A percentile compares a stretch with the other conserved stretches of the same genome.
Evolutionary conservation across 2,113 vertebrate genomes (phyloP).

Genomic region (Chrysochloris asiatica): DNA sequence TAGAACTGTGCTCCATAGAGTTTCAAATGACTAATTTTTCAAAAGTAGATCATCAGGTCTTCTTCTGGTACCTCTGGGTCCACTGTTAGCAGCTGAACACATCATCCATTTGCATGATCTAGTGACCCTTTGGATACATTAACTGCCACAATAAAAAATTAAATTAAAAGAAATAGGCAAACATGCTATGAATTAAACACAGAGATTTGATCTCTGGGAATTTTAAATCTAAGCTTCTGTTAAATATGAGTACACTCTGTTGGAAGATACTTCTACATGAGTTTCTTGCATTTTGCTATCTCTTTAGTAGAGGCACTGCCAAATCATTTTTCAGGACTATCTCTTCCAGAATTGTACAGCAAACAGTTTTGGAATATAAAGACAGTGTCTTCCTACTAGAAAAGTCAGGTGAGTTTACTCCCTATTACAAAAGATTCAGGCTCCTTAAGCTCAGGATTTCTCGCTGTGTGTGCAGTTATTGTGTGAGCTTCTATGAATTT

Average conservation of each 20-base stretch:
- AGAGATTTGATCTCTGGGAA: neutral
- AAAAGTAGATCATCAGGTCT: neutral
- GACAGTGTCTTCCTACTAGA: neutral
- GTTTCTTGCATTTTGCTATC: neutral
- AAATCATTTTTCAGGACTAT: neutral
- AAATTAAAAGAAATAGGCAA: constrained; percentile 21
- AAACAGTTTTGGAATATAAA: neutral
- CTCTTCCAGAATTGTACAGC: neutral
- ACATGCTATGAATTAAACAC: neutral
- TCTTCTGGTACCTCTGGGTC: neutral
- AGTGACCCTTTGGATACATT: neutral
- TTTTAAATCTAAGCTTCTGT: neutral
- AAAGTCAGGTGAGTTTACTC: neutral
- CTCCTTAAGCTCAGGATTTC: neutral
- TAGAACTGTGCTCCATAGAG: neutral
- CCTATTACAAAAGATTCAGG: neutral
- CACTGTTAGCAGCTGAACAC: neutral
- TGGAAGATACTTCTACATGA: neutral
- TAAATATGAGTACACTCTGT: neutral
- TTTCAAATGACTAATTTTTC: neutral
- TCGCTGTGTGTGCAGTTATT: no score
- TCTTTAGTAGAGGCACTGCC: neutral
- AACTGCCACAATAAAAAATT: neutral
- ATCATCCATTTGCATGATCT: neutral
- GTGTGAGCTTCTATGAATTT: neutral